Conservation (phyloP, 2,113 vertebrate species). For the Bolborhynchus lineola region DNA sequence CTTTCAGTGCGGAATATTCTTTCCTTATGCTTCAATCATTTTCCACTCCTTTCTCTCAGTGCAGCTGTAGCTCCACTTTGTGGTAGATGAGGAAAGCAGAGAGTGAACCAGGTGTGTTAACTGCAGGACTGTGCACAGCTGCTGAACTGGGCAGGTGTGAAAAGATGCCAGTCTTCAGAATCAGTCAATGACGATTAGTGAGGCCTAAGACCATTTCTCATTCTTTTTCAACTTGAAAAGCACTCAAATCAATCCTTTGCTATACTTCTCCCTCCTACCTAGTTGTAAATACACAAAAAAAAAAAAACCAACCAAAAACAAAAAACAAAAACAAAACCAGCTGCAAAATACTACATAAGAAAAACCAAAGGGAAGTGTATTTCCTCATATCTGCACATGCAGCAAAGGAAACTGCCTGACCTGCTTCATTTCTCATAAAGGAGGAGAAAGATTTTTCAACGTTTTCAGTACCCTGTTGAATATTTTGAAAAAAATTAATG, state of each 20-base stretch:
- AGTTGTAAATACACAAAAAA: not conserved
- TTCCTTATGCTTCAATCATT: not conserved
- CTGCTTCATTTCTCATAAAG: not conserved
- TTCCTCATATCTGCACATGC: not conserved
- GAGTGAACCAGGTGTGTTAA: not conserved
- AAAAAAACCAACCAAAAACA: too few species aligned
- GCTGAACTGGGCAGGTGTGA: not conserved
- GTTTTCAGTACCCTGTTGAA: not conserved
- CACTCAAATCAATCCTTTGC: not conserved
- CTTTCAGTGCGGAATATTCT: conserved; percentile 35
- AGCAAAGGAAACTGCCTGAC: conserved; percentile 6
- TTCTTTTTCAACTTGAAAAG: not conserved
- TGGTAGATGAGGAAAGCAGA: conserved; percentile 62
- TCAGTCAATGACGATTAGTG: not conserved
- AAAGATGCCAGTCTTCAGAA: not conserved
- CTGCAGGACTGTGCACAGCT: not conserved
- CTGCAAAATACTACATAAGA: not conserved
- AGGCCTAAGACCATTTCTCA: not conserved
- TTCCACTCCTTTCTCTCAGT: not conserved
- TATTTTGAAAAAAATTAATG: not conserved
- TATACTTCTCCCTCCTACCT: not conserved
- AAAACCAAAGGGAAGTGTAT: not conserved
- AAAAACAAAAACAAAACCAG: too few species aligned
- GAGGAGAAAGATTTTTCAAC: not conserved
- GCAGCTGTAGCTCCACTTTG: conserved; percentile 77